Base-by-base conservation (phyloP, 2,888 invertebrate species). In the Drosophila lacicola region DNA sequence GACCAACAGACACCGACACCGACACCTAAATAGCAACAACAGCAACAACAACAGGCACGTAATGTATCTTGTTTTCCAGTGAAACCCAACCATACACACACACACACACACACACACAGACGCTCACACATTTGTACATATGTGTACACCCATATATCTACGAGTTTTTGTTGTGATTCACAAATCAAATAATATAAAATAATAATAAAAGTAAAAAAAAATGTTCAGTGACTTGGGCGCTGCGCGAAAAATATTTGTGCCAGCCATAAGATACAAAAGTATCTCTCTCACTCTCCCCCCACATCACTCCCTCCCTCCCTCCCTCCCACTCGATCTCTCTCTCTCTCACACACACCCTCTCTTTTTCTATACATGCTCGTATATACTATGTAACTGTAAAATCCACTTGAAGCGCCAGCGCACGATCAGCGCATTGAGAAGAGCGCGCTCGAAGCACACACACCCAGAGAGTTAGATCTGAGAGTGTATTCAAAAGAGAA, bases 201-300 rank as follows among this genome's bases (percentile, higher is more conserved):
- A 64, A 79, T 66, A 80, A 86, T 76, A 83, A 78, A 62, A 80
- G 70, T 49, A 46, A 72, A 25, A 60, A 70, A 66, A 70, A 62
- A 67, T 73, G 54, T 70, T 74, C 79, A 75, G 82, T 65, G 77
- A 69, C 76, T 76, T 76, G 73, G 61, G 75, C 57, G 77, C 75
- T 75, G 70, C 50, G 82, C 82, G 82, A 83, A 83, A 83, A 83
- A 79, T 86, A 86, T 83, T 83, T 83, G 84, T 83, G 84, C 82
- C 87, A 80, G 74, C 74, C 77, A 61, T 69, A 76, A 78, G 81
- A 81, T 74, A 83, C 79, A 86, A 79, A 68, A 67, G 62, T 80
- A 72, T 68, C 53, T 55, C 68, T 51, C 37, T n/a, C n/a, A n/a
- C 29, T 8, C 29, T 8, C 8, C 29, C 29, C 29, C 29, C 37